Evolutionary conservation across 2,797 vertebrate genomes (phyloP).

Genomic region (Characodon lateralis): DNA sequence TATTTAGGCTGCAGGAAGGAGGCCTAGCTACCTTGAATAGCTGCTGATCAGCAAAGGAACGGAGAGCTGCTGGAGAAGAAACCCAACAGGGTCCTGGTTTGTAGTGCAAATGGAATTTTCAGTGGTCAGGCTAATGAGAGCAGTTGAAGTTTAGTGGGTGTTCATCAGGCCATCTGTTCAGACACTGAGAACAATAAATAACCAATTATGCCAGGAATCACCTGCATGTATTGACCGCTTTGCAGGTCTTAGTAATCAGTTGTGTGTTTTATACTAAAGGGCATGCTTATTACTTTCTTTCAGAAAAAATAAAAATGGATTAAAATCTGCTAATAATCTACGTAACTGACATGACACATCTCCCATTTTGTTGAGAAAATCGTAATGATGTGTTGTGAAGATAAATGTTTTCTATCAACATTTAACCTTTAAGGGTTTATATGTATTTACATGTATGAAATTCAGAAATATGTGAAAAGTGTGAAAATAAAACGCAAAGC

Average conservation of each 20-base stretch:
- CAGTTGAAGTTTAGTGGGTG: slow-evolving; percentile 48
- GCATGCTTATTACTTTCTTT: neutral
- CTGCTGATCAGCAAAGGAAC: slow-evolving; percentile 52
- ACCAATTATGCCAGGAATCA: slow-evolving; percentile 64
- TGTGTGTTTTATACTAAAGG: neutral
- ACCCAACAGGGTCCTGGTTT: slow-evolving; percentile 37
- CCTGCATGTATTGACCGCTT: neutral
- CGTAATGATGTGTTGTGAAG: neutral
- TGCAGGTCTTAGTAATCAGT: neutral
- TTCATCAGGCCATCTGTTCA: slow-evolving; percentile 67
- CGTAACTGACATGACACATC: neutral
- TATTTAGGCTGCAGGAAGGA: slow-evolving; percentile 47
- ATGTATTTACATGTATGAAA: neutral
- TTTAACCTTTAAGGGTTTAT: neutral
- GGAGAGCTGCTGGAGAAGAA: slow-evolving; percentile 23
- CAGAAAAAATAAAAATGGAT: neutral
- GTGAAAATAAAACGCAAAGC: no score
- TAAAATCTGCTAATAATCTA: neutral
- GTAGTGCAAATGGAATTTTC: slow-evolving; percentile 30
- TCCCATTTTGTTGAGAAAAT: neutral
- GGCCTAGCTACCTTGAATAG: slow-evolving; percentile 50
- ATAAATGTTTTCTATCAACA: neutral
- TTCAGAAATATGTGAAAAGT: neutral
- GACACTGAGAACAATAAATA: slow-evolving; percentile 73
- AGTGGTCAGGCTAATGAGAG: neutral